Base-by-base conservation (phyloP, 2,113 vertebrate species). In the Probosciger aterrimus region DNA sequence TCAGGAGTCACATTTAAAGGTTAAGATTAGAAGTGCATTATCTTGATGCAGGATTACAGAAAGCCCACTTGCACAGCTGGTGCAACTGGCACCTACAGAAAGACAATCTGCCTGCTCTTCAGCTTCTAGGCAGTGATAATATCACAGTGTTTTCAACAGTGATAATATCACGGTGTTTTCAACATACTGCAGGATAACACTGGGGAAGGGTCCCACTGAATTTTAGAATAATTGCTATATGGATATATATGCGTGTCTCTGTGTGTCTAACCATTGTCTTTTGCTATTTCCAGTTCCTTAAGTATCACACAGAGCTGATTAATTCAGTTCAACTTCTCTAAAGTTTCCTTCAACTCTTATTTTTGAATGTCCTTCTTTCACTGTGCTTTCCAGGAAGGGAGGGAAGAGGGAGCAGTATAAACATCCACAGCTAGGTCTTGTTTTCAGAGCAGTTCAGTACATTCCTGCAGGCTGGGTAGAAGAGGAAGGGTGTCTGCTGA, bases 11-110 rank as follows among this genome's bases (percentile, higher is more conserved):
- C 68, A 90, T 90, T 88, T 86, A 59, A 81, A 92, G 50, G 52
- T 37, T 65, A 93, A 91, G 73, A 95, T 95, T 95, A 93, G 88
- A 83, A 93, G 60, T 77, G 53, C 77, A 86, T 82, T 95, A 95
- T 93, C 93, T 96, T 78, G 78, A 93, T 92, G 77, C 0, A 0
- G 80, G 86, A 95, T 95, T 95, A 86, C 35, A 70, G 88, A 89
- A 96, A 96, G n/a, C 60, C 68, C 57, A 27, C 68, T 95, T 80
- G 52, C 46, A 80, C 35, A 92, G 90, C 91, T 96, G 86, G 75
- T 81, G 22, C 89, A 84, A 19, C 88, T 82, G 86, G 73, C 63
- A 49, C 53, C 20, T 37, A 79, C 41, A 82, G 57, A 59, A 87
- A 75, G 25, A 85, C 81, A 92, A 67, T 89, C 92, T 85, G 93